Evolutionary conservation across 1,140 invertebrate species (phyloP), one percentile per base, ranked within the genome.

Genomic region (Thrips palmi): DNA sequence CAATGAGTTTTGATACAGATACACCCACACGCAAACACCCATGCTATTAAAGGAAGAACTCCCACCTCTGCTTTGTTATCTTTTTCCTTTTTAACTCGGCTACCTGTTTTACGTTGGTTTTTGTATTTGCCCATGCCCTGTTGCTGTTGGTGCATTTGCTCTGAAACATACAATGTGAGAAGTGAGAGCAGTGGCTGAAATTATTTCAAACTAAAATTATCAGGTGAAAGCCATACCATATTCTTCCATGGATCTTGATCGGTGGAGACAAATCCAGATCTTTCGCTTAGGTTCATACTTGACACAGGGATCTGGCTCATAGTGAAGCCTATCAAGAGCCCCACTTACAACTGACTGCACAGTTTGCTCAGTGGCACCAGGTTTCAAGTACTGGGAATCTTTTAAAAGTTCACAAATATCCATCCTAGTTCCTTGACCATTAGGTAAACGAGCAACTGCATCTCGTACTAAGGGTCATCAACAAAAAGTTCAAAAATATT

Each of bases 261-360:
- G 64, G 57, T 92, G 86, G 33, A 89, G 58, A 59, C 91, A 89
- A 23, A 89, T 76, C 87, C 87, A 92, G 10, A 85, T 72, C 59
- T 91, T 91, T 5, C 78, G 63, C 48, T 81, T 78, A 0, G 80
- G 73, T 54, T 91, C 84, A 56, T 88, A 91, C 50, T 84, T 78
- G 1, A 91, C 85, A 53, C 84, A 89, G 0, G 86, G 84, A 65
- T 91, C 85, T 38, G 77, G 62, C 51, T 88, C 84, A 34, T 81
- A 84, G 54, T 91, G 86, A 46, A 92, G 67, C 32, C 84, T 60
- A 57, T 92, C 86, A 3, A 92, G 55, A 5, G 86, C 85, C 2
- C 84, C 84, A 50, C 81, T 87, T 0, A 92, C 85, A 1, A 87
- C 83, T 4, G 77, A 81, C 53, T 86, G 78, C 2, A 87, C 52